Evolutionary conservation across 2,113 vertebrate species (phyloP).

Genomic region (Butorides virescens): DNA sequence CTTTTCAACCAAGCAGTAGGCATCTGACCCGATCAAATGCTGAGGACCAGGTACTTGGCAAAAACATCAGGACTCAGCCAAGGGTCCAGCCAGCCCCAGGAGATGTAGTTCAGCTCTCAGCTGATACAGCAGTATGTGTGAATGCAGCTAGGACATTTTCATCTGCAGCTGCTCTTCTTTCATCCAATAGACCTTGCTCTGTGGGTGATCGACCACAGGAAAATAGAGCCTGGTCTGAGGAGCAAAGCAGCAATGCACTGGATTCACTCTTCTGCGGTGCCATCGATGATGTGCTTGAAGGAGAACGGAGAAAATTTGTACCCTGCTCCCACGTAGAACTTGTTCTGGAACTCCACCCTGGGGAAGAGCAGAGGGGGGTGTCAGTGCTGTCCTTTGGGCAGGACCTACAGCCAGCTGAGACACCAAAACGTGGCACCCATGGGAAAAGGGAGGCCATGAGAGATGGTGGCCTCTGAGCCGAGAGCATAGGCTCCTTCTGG

Average conservation of each 20-base stretch:
- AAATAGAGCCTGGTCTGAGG: background rate
- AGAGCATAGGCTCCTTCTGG: fast-evolving
- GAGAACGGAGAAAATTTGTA: conserved; percentile 80
- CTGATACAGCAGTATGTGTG: background rate
- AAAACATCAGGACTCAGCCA: background rate
- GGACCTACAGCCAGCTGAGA: background rate
- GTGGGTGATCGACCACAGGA: background rate
- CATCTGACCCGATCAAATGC: background rate
- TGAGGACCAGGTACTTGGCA: background rate
- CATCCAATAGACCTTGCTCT: background rate
- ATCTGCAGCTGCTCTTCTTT: background rate
- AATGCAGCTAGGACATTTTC: background rate
- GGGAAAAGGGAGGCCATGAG: background rate
- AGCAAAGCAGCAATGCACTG: background rate
- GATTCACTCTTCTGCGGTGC: conserved; percentile 64
- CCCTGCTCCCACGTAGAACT: conserved; percentile 79
- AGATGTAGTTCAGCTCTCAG: background rate
- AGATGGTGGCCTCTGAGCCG: background rate
- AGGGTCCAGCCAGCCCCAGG: background rate
- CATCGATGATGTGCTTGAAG: conserved; percentile 75
- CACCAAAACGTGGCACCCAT: background rate
- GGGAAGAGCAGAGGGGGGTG: background rate
- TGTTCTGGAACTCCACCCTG: conserved; percentile 87
- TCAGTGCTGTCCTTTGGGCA: background rate
- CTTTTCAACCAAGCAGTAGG: background rate